These are phyloP conservation scores for Phlogophora meticulosa DNA, from an alignment of 2,888 invertebrate genomes.

Conservation along the genomic window DNA sequence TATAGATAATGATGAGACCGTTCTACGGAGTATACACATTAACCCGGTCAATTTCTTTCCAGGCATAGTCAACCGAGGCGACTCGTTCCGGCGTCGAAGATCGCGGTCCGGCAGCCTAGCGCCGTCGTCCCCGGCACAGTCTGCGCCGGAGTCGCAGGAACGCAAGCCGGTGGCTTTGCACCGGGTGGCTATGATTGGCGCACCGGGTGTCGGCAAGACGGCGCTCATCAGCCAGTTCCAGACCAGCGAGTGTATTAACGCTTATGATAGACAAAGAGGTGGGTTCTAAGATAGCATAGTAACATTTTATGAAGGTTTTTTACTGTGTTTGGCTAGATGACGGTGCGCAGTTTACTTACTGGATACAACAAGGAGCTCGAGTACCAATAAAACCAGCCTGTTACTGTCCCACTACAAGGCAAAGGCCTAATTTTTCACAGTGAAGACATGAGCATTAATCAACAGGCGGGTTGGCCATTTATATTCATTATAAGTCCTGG, in stretches of 20 bases:
- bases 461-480: too few relatives aligned
- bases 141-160: constrained; percentile 87
- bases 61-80: constrained; percentile 98
- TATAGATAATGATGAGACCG: too few relatives aligned
- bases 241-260: constrained; percentile 98
- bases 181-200: constrained; percentile 95
- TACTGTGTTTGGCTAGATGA: too few relatives aligned
- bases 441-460: too few relatives aligned
- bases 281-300: constrained; percentile 45
- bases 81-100: constrained; percentile 96
- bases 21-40: not conserved
- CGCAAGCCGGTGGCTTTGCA: constrained; percentile 90
- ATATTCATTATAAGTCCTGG: too few relatives aligned
- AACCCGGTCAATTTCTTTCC: constrained; percentile 63
- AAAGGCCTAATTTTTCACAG: too few relatives aligned
- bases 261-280: constrained; percentile 97
- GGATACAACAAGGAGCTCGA: not conserved
- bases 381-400: too few relatives aligned
- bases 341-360: too few relatives aligned
- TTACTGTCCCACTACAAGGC: too few relatives aligned
- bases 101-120: constrained; percentile 96
- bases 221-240: constrained; percentile 97
- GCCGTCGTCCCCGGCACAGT: constrained; percentile 89
- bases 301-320: too few relatives aligned
- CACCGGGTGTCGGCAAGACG: constrained; percentile 96